phyloP scores from a whole-genome alignment of 1,140 invertebrate species.

The Drosophila pseudoobscura region DNA sequence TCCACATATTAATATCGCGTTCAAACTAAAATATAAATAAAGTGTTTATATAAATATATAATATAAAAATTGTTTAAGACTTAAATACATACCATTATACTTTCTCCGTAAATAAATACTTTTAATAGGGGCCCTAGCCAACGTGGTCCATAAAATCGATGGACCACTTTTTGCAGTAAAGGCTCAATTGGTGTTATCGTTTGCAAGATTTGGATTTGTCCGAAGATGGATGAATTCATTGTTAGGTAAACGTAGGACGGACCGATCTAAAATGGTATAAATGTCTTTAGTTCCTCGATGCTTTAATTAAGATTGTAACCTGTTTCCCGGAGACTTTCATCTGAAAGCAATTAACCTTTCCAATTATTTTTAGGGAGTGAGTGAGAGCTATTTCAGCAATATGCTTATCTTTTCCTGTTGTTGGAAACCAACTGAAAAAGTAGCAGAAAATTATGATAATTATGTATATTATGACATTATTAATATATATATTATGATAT shows the following conservation, averaged over 20 bases:
- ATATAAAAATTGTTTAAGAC: background rate
- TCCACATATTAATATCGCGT: conserved; percentile 94
- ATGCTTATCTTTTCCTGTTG: conserved; percentile 44
- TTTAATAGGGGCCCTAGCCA: conserved; percentile 87
- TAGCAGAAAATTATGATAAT: background rate
- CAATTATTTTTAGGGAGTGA: conserved; percentile 57
- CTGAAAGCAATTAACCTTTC: conserved; percentile 51
- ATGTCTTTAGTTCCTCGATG: background rate
- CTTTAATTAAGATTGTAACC: conserved; percentile 28
- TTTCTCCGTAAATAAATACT: conserved; percentile 88
- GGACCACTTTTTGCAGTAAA: conserved; percentile 90
- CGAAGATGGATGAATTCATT: conserved; percentile 86
- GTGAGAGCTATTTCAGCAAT: conserved; percentile 59
- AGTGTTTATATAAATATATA: background rate
- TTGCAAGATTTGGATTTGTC: conserved; percentile 89
- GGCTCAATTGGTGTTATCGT: conserved; percentile 92
- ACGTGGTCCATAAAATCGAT: conserved; percentile 88
- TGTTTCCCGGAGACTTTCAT: conserved; percentile 66
- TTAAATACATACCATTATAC: conserved; percentile 87
- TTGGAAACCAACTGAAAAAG: conserved; percentile 53
- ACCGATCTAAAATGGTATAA: conserved; percentile 86
- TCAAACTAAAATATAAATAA: conserved; percentile 87
- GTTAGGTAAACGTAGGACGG: conserved; percentile 90
- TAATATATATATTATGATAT: too few relatives aligned
- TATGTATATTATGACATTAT: background rate